Conservation (phyloP, 2,797 vertebrate species). For the Muscicapa comitata region DNA sequence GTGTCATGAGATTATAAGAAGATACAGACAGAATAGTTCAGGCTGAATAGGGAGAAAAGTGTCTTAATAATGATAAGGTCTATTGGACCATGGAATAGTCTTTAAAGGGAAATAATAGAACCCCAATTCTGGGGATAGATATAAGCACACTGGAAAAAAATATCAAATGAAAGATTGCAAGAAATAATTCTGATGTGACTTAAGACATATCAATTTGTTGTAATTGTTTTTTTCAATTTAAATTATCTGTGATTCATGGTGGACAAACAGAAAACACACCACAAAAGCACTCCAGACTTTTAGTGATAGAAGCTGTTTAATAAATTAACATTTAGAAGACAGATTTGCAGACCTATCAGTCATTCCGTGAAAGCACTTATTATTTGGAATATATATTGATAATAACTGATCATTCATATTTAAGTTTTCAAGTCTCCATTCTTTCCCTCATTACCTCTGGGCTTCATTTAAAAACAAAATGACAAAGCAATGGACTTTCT, state of each 20-base stretch:
- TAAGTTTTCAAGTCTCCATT: neutral
- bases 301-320: neutral
- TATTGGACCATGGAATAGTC: neutral
- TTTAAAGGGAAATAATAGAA: neutral
- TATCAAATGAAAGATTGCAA: neutral
- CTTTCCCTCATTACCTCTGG: neutral
- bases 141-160: neutral
- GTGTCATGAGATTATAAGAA: neutral
- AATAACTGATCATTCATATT: neutral
- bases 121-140: neutral
- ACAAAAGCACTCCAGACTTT: neutral
- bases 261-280: neutral
- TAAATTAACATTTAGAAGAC: neutral
- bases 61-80: neutral
- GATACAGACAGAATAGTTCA: neutral
- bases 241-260: neutral
- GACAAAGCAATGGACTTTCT: neutral
- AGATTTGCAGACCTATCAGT: neutral
- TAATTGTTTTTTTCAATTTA: neutral
- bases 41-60: neutral
- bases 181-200: neutral
- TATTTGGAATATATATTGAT: neutral
- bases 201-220: neutral
- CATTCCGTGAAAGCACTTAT: neutral
- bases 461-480: neutral